Evolutionary conservation across 1,140 invertebrate genomes (phyloP).

Genomic region (Eurosta solidaginis): DNA sequence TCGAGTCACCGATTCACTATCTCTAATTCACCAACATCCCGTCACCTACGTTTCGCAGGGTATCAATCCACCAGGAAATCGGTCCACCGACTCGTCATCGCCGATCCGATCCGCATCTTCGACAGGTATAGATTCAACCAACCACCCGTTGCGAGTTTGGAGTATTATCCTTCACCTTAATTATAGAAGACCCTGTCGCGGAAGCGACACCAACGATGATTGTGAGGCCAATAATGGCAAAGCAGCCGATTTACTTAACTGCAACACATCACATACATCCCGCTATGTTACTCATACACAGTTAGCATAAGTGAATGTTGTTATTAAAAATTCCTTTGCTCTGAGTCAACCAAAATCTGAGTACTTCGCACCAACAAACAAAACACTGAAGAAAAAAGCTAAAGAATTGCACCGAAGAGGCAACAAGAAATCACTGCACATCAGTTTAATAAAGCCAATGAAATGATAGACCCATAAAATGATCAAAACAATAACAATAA

Average conservation of each 20-base stretch:
- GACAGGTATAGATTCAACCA: too few relatives aligned
- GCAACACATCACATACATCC: background rate
- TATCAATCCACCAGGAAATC: too few relatives aligned
- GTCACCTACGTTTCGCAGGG: too few relatives aligned
- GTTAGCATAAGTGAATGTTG: background rate
- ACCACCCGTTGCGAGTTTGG: too few relatives aligned
- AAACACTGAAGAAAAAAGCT: too few relatives aligned
- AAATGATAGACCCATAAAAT: background rate
- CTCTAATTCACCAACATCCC: too few relatives aligned
- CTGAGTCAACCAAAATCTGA: background rate
- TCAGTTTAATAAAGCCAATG: conserved; percentile 52
- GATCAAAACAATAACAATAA: background rate
- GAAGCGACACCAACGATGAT: background rate
- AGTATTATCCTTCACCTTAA: too few relatives aligned
- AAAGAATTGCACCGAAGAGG: conserved; percentile 4
- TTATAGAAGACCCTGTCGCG: too few relatives aligned
- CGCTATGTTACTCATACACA: background rate
- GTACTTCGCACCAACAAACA: background rate
- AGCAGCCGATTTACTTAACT: background rate
- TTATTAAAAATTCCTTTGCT: background rate
- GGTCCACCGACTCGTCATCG: too few relatives aligned
- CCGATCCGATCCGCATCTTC: too few relatives aligned
- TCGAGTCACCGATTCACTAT: too few relatives aligned
- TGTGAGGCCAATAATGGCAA: background rate
- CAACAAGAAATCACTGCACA: conserved; percentile 36